Base-by-base conservation (phyloP, 30 jellyfish, hydroid and myxozoan genomes). In the Cassiopea xamachana region DNA sequence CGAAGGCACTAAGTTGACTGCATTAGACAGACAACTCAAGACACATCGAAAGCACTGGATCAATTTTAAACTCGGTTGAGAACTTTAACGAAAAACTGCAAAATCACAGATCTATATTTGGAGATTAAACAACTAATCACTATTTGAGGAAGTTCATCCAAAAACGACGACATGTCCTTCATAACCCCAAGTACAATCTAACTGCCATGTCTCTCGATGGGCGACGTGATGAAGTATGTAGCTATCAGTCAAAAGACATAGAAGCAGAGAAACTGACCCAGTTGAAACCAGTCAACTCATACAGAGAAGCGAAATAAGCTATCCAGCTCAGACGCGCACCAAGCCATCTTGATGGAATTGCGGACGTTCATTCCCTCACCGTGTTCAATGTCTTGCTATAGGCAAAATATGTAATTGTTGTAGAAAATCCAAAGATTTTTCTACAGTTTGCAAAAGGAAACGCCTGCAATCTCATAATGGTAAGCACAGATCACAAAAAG, bases 101-200 rank as follows among this genome's bases (percentile, higher is more conserved):
- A 72, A 1, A 72, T 85, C 60, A 13, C 46, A 1, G 80, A 85
- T 43, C 15, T 50, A 18, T 87, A 85, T 12, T 85, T 85, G 45
- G 93, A 85, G 77, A 76, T 73, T 3, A 80, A 85, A 73, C 79
- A 85, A 74, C 93, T 68, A 48, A 85, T 85, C 1, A 48, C 73
- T 1, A 73, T 51, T 72, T 85, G 93, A 60, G 93, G 93, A 2
- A 46, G 44, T 18, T 85, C 93, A 45, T 71, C 87, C 46, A 48
- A 49, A 75, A 72, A 5, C 92, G 92, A 6, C 46, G 71, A 71
- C 58, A 45, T 2, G 77, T 85, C 44, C 86, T 69, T 1, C 72
- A 85, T 3, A 78, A 68, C 59, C 86, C 92, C 2, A 19, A 50
- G 12, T 68, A 10, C 75, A 73, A 84, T 48, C 61, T 70, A 43